phyloP scores from a whole-genome alignment of 2,797 vertebrate genomes.

The Danio choprae region DNA sequence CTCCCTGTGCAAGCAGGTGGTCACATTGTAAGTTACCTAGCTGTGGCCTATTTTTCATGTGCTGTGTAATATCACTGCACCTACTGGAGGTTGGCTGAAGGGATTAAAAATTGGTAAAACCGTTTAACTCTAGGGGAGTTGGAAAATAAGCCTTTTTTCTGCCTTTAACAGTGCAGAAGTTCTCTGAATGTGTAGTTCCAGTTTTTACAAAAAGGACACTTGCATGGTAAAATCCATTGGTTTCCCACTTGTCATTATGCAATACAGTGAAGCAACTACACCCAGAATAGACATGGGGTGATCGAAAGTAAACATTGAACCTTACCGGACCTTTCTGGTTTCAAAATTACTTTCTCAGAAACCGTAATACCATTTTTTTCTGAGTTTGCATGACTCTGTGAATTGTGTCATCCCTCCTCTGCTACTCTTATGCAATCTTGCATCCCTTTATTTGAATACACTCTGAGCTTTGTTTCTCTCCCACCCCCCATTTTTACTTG shows the following conservation, averaged over 20 bases:
- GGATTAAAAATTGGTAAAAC: no score
- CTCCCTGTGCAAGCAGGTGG: no score
- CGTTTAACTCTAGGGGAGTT: no score
- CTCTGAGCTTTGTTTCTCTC: not conserved
- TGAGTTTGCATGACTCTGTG: not conserved
- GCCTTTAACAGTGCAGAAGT: not conserved
- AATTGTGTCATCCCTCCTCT: not conserved
- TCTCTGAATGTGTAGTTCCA: not conserved
- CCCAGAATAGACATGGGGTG: not conserved
- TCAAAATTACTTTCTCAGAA: constrained; percentile 9
- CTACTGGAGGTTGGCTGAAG: no score
- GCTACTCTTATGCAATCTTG: not conserved
- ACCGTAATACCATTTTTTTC: not conserved
- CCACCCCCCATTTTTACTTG: not conserved
- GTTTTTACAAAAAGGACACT: not conserved
- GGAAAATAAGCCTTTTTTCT: no score
- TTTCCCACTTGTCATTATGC: not conserved
- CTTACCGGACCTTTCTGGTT: not conserved
- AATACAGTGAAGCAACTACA: not conserved
- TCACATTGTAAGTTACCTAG: no score
- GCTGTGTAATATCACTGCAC: no score
- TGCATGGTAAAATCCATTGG: not conserved
- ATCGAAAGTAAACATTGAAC: not conserved
- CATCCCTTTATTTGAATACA: not conserved
- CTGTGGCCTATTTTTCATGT: no score